Percentiles rank a stretch among this genome's conserved stretches.
Conservation (phyloP, 1,140 invertebrate species). For the Drosophila athabasca region DNA sequence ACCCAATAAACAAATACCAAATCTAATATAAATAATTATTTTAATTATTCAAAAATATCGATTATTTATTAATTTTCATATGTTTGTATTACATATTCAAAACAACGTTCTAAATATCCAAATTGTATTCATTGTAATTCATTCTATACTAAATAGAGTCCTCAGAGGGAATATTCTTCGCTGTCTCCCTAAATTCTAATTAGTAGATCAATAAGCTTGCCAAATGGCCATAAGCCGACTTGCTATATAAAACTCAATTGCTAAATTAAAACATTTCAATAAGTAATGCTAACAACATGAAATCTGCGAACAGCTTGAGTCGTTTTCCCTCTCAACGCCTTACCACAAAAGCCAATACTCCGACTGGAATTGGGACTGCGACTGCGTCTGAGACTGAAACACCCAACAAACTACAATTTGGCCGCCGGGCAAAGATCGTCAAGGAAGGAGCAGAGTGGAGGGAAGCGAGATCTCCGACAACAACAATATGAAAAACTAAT, state of each 20-base stretch:
- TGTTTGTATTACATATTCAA: no score
- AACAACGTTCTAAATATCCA: no score
- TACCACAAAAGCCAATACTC: neutral
- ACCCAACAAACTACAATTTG: conserved; percentile 70
- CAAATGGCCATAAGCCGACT: conserved; percentile 14
- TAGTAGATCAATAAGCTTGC: conserved; percentile 17
- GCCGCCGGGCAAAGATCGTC: conserved; percentile 38
- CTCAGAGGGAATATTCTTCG: no score
- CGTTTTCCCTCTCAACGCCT: conserved; percentile 8
- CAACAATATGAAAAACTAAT: conserved; percentile 75
- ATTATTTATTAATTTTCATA: no score
- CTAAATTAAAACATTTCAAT: conserved; percentile 72
- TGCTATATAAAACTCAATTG: conserved; percentile 52
- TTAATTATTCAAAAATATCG: no score
- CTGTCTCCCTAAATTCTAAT: conserved; percentile 15
- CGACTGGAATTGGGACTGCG: conserved; percentile 7
- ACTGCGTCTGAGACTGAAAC: conserved; percentile 37
- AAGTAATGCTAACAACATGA: conserved; percentile 64
- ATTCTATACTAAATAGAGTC: neutral
- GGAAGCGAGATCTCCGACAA: conserved; percentile 24
- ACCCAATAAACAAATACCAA: no score
- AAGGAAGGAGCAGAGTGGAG: conserved; percentile 15
- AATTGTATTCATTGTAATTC: neutral
- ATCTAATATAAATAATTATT: no score
- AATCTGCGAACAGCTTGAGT: conserved; percentile 21